phyloP scores from a whole-genome alignment of 2,113 vertebrate species.

The Henicopernis longicauda region DNA sequence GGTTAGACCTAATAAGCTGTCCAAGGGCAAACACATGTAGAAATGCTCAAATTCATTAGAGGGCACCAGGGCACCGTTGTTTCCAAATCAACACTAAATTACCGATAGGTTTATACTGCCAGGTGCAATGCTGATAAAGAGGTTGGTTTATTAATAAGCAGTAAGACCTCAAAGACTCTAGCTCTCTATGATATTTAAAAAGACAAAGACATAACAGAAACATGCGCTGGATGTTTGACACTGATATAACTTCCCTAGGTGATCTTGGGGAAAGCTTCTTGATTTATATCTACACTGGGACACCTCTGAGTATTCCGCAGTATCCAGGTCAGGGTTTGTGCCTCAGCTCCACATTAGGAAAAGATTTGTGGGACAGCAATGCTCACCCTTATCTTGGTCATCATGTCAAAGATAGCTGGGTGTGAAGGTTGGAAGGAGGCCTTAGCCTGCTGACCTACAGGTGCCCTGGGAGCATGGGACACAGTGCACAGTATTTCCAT shows the following conservation, averaged over 20 bases:
- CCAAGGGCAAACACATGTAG: neutral
- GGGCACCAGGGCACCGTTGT: neutral
- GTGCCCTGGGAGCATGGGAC: rapidly evolving
- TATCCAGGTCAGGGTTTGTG: neutral
- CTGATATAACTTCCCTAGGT: neutral
- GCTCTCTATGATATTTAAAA: neutral
- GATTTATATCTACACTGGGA: neutral
- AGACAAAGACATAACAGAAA: neutral
- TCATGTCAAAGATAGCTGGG: neutral
- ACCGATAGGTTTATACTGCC: neutral
- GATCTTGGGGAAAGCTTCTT: neutral
- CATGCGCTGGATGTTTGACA: neutral
- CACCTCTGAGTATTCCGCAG: neutral
- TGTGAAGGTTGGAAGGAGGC: neutral
- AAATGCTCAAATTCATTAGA: neutral
- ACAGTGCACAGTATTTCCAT: neutral
- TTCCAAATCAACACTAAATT: neutral
- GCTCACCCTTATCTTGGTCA: neutral
- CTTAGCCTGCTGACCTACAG: neutral
- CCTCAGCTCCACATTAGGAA: neutral
- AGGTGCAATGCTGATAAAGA: neutral
- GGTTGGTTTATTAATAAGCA: neutral
- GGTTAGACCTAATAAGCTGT: neutral
- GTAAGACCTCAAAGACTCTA: neutral
- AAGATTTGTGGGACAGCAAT: neutral